These are phyloP conservation scores for Meloe dianella DNA, from an alignment of 2,888 invertebrate species.

Conservation along the genomic window DNA sequence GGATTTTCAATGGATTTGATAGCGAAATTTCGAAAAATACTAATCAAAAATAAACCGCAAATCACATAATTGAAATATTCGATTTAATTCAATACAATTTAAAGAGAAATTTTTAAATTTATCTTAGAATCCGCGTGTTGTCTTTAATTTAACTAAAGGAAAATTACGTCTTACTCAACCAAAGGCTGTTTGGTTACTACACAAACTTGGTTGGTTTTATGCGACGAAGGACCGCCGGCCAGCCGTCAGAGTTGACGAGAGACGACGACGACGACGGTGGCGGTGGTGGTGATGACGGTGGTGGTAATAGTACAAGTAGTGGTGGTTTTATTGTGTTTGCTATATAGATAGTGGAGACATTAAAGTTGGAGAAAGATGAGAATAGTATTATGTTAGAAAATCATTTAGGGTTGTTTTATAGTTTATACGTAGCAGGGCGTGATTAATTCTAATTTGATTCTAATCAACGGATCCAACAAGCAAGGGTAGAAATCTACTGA, in stretches of 20 bases:
- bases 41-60: neutral
- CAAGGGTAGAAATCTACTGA: neutral
- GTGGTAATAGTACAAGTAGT: neutral
- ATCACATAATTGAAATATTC: neutral
- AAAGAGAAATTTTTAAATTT: neutral
- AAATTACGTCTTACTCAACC: neutral
- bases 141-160: neutral
- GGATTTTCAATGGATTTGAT: neutral
- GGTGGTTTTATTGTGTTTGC: neutral
- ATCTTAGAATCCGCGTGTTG: neutral
- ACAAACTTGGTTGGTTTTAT: neutral
- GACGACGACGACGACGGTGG: neutral
- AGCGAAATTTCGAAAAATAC: neutral
- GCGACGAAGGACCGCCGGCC: neutral
- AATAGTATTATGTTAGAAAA: neutral
- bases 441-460: neutral
- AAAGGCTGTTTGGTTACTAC: conserved; percentile 6
- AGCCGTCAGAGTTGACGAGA: conserved; percentile 4
- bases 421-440: neutral
- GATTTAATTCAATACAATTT: neutral
- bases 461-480: neutral
- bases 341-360: neutral
- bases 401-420: conserved; percentile 1
- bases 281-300: neutral
- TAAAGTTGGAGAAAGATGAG: neutral